A percentile compares a stretch with the other conserved stretches of the same genome.
These are phyloP conservation scores for Gobio gobio DNA, from an alignment of 2,113 vertebrate species.

Conservation along the genomic window DNA sequence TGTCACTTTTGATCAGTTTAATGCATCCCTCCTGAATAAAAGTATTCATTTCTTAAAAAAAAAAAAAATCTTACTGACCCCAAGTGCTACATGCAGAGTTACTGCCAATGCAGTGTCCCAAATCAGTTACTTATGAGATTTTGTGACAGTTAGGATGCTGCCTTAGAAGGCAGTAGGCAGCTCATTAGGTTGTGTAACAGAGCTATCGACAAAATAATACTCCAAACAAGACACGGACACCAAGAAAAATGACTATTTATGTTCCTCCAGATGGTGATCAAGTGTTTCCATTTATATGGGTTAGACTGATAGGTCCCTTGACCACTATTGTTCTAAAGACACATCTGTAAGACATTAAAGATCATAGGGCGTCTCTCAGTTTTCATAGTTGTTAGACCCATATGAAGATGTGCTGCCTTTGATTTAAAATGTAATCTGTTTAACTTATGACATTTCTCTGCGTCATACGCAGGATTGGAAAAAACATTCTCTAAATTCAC, in stretches of 20 bases:
- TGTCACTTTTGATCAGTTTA: too few species aligned
- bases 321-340: background rate
- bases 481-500: background rate
- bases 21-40: too few species aligned
- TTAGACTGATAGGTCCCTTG: slow-evolving; percentile 23
- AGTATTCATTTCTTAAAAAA: too few species aligned
- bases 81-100: background rate
- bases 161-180: background rate
- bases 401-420: background rate
- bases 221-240: slow-evolving; percentile 8
- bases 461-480: slow-evolving; percentile 2
- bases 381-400: background rate
- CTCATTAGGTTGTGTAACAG: slow-evolving; percentile 8
- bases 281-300: background rate
- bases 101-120: background rate
- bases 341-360: slow-evolving; percentile 36
- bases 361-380: background rate
- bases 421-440: background rate
- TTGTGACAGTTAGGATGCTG: background rate
- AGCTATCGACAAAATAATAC: background rate
- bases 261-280: slow-evolving; percentile 26
- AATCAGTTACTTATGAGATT: slow-evolving; percentile 4
- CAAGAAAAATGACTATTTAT: slow-evolving; percentile 30
- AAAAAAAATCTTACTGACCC: too few species aligned
- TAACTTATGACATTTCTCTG: background rate